Percentiles rank a stretch among this genome's conserved stretches.
These are phyloP conservation scores for Pteria penguin DNA, from an alignment of 2,888 invertebrate species.

Conservation along the genomic window DNA sequence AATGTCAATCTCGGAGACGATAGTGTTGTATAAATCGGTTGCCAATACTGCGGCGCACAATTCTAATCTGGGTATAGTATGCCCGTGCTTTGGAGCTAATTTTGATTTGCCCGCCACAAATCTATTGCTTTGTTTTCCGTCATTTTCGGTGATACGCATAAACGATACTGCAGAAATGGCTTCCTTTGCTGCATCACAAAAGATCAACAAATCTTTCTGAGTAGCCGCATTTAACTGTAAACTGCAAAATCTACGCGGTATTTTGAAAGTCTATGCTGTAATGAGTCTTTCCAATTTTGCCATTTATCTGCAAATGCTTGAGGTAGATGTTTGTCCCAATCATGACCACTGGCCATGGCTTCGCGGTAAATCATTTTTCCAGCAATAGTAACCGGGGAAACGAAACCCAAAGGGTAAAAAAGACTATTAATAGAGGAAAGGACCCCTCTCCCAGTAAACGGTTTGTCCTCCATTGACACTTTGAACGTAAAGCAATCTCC, in stretches of 20 bases:
- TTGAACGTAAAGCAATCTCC: slow-evolving; percentile 19
- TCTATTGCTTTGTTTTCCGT: not conserved
- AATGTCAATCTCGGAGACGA: not conserved
- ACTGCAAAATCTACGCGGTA: not conserved
- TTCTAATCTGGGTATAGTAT: slow-evolving; percentile 37
- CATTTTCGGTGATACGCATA: not conserved
- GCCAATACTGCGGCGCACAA: slow-evolving; percentile 39
- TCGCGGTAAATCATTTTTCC: slow-evolving; percentile 7
- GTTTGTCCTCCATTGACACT: slow-evolving; percentile 9
- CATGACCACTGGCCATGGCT: not conserved
- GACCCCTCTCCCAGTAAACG: slow-evolving; percentile 31
- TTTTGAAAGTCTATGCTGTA: not conserved
- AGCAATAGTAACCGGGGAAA: slow-evolving; percentile 24
- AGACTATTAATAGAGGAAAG: slow-evolving; percentile 38
- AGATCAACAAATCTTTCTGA: not conserved
- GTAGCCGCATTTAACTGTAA: not conserved
- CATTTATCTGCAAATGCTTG: not conserved
- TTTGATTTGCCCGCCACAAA: slow-evolving; percentile 40
- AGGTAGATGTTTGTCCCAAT: slow-evolving; percentile 20
- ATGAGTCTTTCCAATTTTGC: slow-evolving; percentile 9
- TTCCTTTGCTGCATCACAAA: slow-evolving; percentile 36
- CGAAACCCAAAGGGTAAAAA: slow-evolving; percentile 40
- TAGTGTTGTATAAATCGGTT: slow-evolving; percentile 13
- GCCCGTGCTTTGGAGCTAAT: slow-evolving; percentile 39
- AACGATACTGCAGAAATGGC: slow-evolving; percentile 33